These are phyloP conservation scores for Sinelater perroti DNA, from an alignment of 2,888 invertebrate species.

Conservation along the genomic window DNA sequence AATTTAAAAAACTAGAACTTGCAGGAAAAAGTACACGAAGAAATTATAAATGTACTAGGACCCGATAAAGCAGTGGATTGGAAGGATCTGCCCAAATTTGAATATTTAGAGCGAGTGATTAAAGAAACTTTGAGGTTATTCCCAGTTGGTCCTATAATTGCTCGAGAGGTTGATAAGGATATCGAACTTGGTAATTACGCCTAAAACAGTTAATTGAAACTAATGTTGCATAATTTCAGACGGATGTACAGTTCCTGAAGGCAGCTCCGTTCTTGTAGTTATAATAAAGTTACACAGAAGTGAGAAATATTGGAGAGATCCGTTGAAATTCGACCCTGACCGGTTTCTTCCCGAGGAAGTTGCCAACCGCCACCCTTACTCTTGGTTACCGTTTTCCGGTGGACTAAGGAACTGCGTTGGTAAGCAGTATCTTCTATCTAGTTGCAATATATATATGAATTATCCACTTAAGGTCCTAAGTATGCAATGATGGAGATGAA, in stretches of 20 bases:
- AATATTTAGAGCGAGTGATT: slow-evolving; percentile 65
- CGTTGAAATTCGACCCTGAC: slow-evolving; percentile 65
- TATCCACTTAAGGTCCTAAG: slow-evolving; percentile 53
- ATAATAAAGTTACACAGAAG: slow-evolving; percentile 63
- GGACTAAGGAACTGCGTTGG: slow-evolving; percentile 63
- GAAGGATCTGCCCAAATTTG: slow-evolving; percentile 64
- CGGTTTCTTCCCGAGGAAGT: no score
- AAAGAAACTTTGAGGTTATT: slow-evolving; percentile 67
- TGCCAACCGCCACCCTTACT: slow-evolving; percentile 54
- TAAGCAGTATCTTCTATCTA: slow-evolving; percentile 36
- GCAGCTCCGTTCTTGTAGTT: slow-evolving; percentile 60
- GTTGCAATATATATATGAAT: neutral
- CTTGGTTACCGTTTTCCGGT: no score
- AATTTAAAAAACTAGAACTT: no score
- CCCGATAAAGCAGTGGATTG: slow-evolving; percentile 58
- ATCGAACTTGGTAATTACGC: slow-evolving; percentile 21
- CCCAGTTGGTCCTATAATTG: slow-evolving; percentile 46
- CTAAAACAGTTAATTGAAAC: slow-evolving; percentile 38
- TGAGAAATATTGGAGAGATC: no score
- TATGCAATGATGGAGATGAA: slow-evolving; percentile 62
- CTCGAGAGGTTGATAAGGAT: slow-evolving; percentile 24
- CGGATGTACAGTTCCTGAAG: slow-evolving; percentile 60
- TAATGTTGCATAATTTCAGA: no score
- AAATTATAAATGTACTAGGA: slow-evolving; percentile 61
- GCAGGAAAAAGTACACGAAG: slow-evolving; percentile 53